phyloP scores from a whole-genome alignment of 2,113 vertebrate genomes.

The Puffinus mauretanicus region DNA sequence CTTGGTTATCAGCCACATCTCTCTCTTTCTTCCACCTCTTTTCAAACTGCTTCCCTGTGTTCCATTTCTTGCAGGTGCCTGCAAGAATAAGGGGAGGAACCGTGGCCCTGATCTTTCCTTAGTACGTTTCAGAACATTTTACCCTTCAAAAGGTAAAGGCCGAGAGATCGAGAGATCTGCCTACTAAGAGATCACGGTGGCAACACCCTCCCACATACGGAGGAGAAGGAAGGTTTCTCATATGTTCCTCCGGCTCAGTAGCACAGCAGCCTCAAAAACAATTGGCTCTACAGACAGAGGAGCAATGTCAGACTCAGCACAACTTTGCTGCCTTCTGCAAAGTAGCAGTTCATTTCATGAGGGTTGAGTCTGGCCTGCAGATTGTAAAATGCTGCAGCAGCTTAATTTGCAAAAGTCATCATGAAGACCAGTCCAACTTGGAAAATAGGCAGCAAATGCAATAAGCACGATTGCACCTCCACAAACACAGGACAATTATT shows the following conservation, averaged over 20 bases:
- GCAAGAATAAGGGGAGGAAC: neutral
- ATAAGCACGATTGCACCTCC: neutral
- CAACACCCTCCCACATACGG: rapidly evolving
- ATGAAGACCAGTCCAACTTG: neutral
- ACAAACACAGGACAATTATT: neutral
- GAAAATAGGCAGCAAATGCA: neutral
- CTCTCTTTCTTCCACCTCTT: neutral
- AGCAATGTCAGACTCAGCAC: neutral
- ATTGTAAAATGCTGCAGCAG: neutral
- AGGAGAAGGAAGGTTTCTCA: neutral
- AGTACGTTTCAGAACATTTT: neutral
- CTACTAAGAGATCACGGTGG: neutral
- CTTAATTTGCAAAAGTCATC: neutral
- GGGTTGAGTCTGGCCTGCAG: neutral
- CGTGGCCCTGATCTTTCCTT: neutral
- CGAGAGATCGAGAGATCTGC: neutral
- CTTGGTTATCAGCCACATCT: neutral
- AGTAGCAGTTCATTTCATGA: neutral
- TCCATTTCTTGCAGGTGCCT: neutral
- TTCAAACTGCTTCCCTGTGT: neutral
- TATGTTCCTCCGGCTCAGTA: neutral
- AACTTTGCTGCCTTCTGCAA: neutral
- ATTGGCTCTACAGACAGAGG: neutral
- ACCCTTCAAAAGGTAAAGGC: neutral
- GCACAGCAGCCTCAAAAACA: neutral